Conservation (phyloP, 2,113 vertebrate genomes). For the Perca flavescens region DNA sequence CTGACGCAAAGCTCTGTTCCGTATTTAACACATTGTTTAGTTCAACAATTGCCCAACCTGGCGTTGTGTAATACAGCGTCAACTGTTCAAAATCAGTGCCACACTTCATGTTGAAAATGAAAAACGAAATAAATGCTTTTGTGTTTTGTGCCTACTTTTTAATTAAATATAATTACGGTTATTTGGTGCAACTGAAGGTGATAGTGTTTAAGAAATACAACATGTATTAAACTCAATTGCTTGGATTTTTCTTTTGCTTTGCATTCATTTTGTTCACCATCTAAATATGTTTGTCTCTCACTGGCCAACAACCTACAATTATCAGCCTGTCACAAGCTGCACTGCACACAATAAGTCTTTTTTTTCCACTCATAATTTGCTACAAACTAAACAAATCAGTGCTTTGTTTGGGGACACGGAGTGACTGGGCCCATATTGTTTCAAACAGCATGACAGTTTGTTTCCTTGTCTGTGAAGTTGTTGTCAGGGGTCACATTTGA, state of each 20-base stretch:
- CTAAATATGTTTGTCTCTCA: conserved; percentile 36
- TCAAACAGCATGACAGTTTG: conserved; percentile 41
- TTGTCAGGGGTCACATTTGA: conserved; percentile 42
- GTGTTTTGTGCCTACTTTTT: not conserved
- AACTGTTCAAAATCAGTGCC: not conserved
- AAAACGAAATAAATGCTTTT: not conserved
- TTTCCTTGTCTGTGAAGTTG: conserved; percentile 28
- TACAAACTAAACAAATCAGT: conserved; percentile 38
- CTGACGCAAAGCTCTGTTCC: too few relatives aligned
- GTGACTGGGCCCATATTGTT: conserved; percentile 33
- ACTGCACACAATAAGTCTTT: conserved; percentile 25
- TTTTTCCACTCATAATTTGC: conserved; percentile 28
- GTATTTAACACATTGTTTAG: not conserved
- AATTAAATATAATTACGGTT: not conserved
- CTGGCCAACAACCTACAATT: conserved; percentile 59
- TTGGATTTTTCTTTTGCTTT: not conserved
- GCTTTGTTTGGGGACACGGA: conserved; percentile 42
- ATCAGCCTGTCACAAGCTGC: conserved; percentile 53
- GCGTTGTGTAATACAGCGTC: not conserved
- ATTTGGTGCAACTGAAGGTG: not conserved
- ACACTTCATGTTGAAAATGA: not conserved
- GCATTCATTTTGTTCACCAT: conserved; percentile 12
- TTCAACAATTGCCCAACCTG: not conserved
- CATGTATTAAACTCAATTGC: not conserved
- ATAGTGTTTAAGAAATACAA: not conserved